phyloP scores from a whole-genome alignment of 1,140 invertebrate genomes.

The Lysiphlebus fabarum region DNA sequence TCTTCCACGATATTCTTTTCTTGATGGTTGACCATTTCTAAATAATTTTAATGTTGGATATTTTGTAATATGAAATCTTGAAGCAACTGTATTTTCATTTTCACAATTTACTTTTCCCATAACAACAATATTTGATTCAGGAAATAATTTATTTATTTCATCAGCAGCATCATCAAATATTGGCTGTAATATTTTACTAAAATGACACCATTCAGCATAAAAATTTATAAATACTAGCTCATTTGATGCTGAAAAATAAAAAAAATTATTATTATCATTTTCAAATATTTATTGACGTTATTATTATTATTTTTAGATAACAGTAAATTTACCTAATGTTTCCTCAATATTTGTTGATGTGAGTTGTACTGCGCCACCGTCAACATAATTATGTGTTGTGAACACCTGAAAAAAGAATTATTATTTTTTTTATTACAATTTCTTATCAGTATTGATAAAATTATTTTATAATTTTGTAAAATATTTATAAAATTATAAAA shows the following conservation, averaged over 20 bases:
- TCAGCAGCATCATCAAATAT: constrained; percentile 95
- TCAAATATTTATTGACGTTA: not conserved
- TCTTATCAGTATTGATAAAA: no score
- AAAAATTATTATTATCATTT: constrained; percentile 19
- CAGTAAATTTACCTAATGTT: constrained; percentile 67
- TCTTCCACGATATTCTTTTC: constrained; percentile 90
- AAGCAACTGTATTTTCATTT: constrained; percentile 81
- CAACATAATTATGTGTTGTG: constrained; percentile 65
- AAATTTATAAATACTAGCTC: constrained; percentile 98
- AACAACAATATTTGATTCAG: constrained; percentile 79
- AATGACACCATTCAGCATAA: constrained; percentile 96
- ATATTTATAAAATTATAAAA: no score
- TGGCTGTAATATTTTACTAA: constrained; percentile 93
- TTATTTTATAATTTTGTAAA: no score
- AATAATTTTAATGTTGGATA: constrained; percentile 98
- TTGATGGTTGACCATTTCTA: constrained; percentile 87
- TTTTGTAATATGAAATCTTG: constrained; percentile 93
- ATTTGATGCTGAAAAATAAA: constrained; percentile 69
- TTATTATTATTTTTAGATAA: not conserved
- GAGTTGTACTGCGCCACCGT: constrained; percentile 74
- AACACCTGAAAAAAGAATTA: constrained; percentile 60
- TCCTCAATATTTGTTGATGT: constrained; percentile 76
- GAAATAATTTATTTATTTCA: constrained; percentile 77
- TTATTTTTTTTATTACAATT: no score
- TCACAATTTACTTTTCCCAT: constrained; percentile 98